Evolutionary conservation across 2,797 vertebrate species (phyloP), one percentile per base, ranked within the genome.

Genomic region (Leuciscus waleckii): DNA sequence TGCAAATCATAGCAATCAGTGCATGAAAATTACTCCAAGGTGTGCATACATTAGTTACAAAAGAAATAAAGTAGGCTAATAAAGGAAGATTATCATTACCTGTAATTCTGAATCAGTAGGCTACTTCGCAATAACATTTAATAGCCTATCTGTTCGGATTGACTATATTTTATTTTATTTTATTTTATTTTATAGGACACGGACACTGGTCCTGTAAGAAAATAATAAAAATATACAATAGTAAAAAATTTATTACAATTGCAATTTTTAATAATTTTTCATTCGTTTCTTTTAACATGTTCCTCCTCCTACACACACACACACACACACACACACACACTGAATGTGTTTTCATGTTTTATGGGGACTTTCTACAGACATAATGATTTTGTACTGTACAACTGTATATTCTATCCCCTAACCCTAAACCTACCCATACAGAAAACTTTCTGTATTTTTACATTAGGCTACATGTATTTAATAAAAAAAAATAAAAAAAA

Each of bases 181-280:
- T 4, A 26, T 35, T 35, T 4, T 35, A 35, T 35, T 35, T 3
- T 32, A 32, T 32, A 16, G 29, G 26, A 35, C 63, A 61, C 4
- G 0, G 10, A 26, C 3, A 26, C 26, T 35, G 17, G 16, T 67
- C 29, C 65, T 35, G 16, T 63, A 17, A 32, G 3, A 37, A 63
- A 61, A 61, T 58, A 11, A 54, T n/a, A 10, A 11, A 56, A 3
- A 21, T 21, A 21, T 21, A 23, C 23, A n/a, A 58, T 58, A 1
- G 9, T n/a, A n/a, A 10, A 58, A 23, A 5, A n/a, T 5, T 0
- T 11, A 61, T 61, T n/a, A 11, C 0, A 11, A 58, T 58, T 58
- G 23, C 23, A n/a, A 11, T n/a, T 61, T 61, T 26, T 13, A 1
- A 61, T 61, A 0, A 26, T 26, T 56, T n/a, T 23, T 23, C 54